A percentile compares a stretch with the other conserved stretches of the same genome.
Evolutionary conservation across 2,888 invertebrate genomes (phyloP).

Genomic region (Caenorhabditis sp.): DNA sequence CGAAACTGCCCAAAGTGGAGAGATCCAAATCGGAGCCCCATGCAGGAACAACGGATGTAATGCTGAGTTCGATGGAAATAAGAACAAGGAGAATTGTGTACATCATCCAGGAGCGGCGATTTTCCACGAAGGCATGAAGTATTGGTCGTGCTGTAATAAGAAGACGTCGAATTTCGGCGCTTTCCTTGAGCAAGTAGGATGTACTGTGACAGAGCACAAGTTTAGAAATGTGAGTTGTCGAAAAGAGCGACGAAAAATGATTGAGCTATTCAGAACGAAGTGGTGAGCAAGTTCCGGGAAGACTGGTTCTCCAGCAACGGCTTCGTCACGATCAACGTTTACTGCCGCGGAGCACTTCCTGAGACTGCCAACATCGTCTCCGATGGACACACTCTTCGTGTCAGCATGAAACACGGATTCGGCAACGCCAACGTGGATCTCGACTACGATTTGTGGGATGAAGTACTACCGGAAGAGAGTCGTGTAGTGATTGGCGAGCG

Average conservation of each 20-base stretch:
- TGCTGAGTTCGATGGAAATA: constrained; percentile 56
- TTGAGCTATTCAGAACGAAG: constrained; percentile 74
- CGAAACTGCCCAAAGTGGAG: constrained; percentile 19
- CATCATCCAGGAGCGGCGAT: constrained; percentile 65
- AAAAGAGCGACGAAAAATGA: constrained; percentile 70
- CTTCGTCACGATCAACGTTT: constrained; percentile 79
- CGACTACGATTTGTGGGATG: constrained; percentile 81
- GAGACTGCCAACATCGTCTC: constrained; percentile 89
- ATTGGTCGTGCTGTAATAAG: constrained; percentile 90
- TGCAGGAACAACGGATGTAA: constrained; percentile 79
- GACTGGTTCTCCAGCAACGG: constrained; percentile 82
- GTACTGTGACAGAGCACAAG: constrained; percentile 90
- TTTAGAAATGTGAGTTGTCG: constrained; percentile 88
- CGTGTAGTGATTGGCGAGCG: constrained; percentile 77
- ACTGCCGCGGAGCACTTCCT: constrained; percentile 88
- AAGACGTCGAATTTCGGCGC: constrained; percentile 94
- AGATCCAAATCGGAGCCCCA: constrained; percentile 75
- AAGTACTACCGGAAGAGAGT: constrained; percentile 77
- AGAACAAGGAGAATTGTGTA: constrained; percentile 24
- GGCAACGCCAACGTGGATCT: constrained; percentile 72
- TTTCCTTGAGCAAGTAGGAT: constrained; percentile 95
- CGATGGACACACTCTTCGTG: constrained; percentile 88
- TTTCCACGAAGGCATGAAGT: constrained; percentile 81
- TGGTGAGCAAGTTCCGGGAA: constrained; percentile 79
- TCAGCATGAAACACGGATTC: constrained; percentile 76